phyloP scores from a whole-genome alignment of 2,797 vertebrate genomes.

The Gallinago nigripennis region DNA sequence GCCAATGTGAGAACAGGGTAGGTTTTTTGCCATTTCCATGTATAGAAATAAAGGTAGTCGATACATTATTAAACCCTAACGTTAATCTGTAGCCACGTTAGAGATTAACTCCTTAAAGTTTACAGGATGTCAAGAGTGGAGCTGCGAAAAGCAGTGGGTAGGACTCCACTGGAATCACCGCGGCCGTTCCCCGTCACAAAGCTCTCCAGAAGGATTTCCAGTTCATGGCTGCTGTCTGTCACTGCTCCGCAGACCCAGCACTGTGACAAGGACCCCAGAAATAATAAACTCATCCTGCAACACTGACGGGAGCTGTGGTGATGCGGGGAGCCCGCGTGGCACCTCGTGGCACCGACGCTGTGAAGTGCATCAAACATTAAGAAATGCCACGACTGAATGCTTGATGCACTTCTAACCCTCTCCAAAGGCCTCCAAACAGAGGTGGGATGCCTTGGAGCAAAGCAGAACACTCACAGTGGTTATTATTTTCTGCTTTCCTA shows the following conservation, averaged over 20 bases:
- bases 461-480: background rate
- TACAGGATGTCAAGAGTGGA: background rate
- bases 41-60: background rate
- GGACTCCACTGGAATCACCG: background rate
- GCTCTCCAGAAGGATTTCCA: background rate
- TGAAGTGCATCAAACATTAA: background rate
- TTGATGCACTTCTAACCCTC: background rate
- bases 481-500: background rate
- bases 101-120: background rate
- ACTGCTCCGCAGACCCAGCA: background rate
- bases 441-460: background rate
- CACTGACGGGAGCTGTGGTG: background rate
- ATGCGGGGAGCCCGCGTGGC: background rate
- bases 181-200: background rate
- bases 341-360: rapidly evolving
- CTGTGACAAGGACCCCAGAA: background rate
- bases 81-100: background rate
- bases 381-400: background rate
- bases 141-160: background rate
- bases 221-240: background rate
- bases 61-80: background rate
- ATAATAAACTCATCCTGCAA: background rate
- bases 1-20: background rate
- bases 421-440: background rate
- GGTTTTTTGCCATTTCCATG: background rate